Evolutionary conservation across 2,797 vertebrate species (phyloP), one percentile per base, ranked within the genome.

Genomic region (Thaleichthys pacificus): DNA sequence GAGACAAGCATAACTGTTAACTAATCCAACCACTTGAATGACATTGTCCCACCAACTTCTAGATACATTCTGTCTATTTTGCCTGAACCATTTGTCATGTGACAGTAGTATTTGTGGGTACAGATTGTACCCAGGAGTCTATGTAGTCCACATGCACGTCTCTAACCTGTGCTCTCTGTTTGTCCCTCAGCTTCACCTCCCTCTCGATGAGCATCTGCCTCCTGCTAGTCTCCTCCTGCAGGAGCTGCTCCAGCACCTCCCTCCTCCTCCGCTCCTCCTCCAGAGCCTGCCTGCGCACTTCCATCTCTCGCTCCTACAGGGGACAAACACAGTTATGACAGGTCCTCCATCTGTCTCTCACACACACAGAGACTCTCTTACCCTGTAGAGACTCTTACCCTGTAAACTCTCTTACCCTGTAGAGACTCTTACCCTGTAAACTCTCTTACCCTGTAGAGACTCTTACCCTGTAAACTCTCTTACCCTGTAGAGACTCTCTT

Each of bases 141-240:
- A 11, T 38, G 7, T 8, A 9, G 35, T 38, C 35, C 35, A 38
- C 35, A 38, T 38, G 35, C 9, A 35, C 32, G 9, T 47, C 11
- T 12, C 42, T 47, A 47, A 98, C 97, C 96, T 98, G 97, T 38
- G 95, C 94, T 81, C 96, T 93, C 89, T 99, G 97, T 66, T 97
- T 98, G 86, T 98, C 97, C 26, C 96, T 89, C 81, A 99, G 93
- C 89, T 98, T 98, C 64, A 99, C 97, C 92, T 99, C 97, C 4
- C 97, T 96, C 84, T 99, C 97, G 63, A 99, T 97, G 81, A 99
- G 91, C 82, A 97, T 98, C 89, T 98, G 97, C 2, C 97, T 91
- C 80, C 97, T 93, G 87, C 89, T 96, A 0, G 97, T 98, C 92
- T 99, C 97, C 87, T 99, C 97, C 80, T 96, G 96, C 35, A 99